Conservation (phyloP, 2,797 vertebrate genomes). For the Glyptemys insculpta region DNA sequence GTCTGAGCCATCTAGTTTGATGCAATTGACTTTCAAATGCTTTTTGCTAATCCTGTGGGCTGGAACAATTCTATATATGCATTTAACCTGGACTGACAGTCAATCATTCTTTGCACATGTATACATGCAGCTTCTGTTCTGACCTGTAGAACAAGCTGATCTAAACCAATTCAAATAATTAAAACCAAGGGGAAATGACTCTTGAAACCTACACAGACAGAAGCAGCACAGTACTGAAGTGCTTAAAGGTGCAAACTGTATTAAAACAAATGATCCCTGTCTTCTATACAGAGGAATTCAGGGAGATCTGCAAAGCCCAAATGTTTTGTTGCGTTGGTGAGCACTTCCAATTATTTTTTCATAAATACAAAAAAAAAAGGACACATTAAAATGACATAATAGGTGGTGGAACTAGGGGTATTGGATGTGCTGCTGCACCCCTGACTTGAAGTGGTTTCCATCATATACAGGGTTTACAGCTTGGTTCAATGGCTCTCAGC, state of each 20-base stretch:
- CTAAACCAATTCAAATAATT: conserved; percentile 33
- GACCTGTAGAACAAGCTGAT: not conserved
- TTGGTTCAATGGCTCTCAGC: too few relatives aligned
- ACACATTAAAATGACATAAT: not conserved
- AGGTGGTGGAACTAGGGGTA: too few relatives aligned
- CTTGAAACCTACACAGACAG: not conserved
- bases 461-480: not conserved
- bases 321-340: not conserved
- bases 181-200: not conserved
- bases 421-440: too few relatives aligned
- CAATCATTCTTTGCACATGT: not conserved
- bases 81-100: conserved; percentile 28
- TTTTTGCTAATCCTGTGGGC: not conserved
- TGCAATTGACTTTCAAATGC: conserved; percentile 16
- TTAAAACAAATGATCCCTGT: not conserved
- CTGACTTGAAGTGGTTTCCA: too few relatives aligned
- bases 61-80: not conserved
- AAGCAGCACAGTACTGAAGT: not conserved
- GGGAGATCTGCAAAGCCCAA: not conserved
- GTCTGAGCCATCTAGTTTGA: conserved; percentile 17
- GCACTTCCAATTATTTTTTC: not conserved
- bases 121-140: not conserved
- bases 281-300: not conserved
- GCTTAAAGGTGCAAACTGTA: not conserved
- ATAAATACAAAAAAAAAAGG: not conserved